phyloP scores from a whole-genome alignment of 2,797 vertebrate species.

The Pseudochromis fuscus region DNA sequence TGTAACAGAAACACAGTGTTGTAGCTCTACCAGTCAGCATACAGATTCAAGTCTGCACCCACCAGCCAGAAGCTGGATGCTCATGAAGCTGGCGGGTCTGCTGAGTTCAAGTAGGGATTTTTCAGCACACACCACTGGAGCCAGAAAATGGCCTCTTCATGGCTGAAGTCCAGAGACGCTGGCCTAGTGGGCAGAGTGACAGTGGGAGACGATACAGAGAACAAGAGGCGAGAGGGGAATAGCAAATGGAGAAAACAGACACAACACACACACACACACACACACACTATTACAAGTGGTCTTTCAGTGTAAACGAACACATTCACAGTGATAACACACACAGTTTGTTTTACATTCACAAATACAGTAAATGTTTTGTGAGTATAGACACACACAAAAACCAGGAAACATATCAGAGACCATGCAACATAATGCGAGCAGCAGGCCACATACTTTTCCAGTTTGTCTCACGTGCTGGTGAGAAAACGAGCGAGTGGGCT shows the following conservation, averaged over 20 bases:
- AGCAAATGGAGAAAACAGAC: slow-evolving; percentile 76
- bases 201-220: slow-evolving; percentile 67
- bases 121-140: slow-evolving; percentile 59
- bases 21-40: background rate
- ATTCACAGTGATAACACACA: slow-evolving; percentile 14
- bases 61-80: slow-evolving; percentile 34
- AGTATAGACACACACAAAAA: slow-evolving; percentile 3
- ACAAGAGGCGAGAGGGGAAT: slow-evolving; percentile 56
- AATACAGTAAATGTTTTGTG: background rate
- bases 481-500: slow-evolving; percentile 54
- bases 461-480: slow-evolving; percentile 71
- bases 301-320: slow-evolving; percentile 16
- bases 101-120: slow-evolving; percentile 77
- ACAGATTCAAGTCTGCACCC: slow-evolving; percentile 24
- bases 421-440: slow-evolving; percentile 53
- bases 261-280: too few relatives aligned
- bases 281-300: slow-evolving; percentile 37
- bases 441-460: slow-evolving; percentile 65
- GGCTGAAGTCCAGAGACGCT: slow-evolving; percentile 71
- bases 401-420: slow-evolving; percentile 46
- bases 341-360: slow-evolving; percentile 19
- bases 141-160: slow-evolving; percentile 77
- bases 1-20: background rate
- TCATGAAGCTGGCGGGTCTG: slow-evolving; percentile 47
- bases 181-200: slow-evolving; percentile 81